Conservation (phyloP, 2,113 vertebrate genomes). For the Actenoides hombroni region DNA sequence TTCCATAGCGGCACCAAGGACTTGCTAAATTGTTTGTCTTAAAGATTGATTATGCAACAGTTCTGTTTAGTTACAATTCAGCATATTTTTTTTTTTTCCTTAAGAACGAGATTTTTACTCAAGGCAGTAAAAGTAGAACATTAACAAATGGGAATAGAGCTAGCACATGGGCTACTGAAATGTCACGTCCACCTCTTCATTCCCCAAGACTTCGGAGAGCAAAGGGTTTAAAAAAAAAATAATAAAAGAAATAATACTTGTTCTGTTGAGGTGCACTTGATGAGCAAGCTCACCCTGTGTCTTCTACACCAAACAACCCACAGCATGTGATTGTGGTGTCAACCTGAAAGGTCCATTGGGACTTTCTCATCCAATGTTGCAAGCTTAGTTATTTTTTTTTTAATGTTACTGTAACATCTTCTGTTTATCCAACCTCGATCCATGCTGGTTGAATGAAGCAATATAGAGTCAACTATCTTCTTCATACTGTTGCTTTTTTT, state of each 20-base stretch:
- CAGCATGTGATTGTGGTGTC: rapidly evolving
- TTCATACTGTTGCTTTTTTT: not conserved
- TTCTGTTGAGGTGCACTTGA: not conserved
- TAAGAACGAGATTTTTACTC: not conserved
- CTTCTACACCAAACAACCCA: not conserved
- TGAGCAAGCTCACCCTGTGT: not conserved
- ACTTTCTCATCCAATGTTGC: rapidly evolving
- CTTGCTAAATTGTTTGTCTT: not conserved
- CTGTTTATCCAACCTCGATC: not conserved
- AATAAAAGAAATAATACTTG: rapidly evolving
- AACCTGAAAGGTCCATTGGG: too few relatives aligned
- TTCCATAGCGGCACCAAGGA: not conserved
- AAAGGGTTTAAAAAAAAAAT: not conserved
- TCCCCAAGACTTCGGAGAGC: not conserved
- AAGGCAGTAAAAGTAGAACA: too few relatives aligned
- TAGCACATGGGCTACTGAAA: not conserved
- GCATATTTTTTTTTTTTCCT: not conserved
- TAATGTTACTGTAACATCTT: rapidly evolving
- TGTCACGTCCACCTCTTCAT: rapidly evolving
- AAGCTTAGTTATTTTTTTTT: not conserved
- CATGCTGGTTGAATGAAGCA: rapidly evolving
- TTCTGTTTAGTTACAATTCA: not conserved
- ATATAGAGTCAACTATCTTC: rapidly evolving
- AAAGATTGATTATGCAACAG: not conserved
- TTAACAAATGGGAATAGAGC: not conserved